Conservation (phyloP, 2,113 vertebrate species). For the Epinephelus moara region DNA sequence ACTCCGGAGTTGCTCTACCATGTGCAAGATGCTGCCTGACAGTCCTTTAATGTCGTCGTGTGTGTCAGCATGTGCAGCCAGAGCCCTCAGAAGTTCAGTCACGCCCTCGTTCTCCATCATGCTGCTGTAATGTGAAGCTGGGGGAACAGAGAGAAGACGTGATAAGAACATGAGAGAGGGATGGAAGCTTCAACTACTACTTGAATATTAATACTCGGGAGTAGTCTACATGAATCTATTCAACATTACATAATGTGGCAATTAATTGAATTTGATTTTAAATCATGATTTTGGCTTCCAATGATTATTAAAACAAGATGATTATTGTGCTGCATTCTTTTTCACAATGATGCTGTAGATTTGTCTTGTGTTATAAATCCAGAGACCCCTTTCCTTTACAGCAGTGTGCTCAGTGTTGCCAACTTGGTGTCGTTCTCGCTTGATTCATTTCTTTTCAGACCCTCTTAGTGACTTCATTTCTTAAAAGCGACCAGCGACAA, state of each 20-base stretch:
- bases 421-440: too few species aligned
- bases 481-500: too few species aligned
- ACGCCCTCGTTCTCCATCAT: constrained; percentile 93
- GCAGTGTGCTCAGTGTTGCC: too few species aligned
- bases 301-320: too few species aligned
- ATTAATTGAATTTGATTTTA: too few species aligned
- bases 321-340: too few species aligned
- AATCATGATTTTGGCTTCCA: too few species aligned
- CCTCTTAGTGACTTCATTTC: too few species aligned
- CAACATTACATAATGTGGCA: background rate
- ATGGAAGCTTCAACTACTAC: background rate
- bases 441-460: too few species aligned
- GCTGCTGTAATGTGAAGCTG: constrained; percentile 90
- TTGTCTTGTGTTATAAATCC: too few species aligned
- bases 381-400: too few species aligned
- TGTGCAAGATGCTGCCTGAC: constrained; percentile 87
- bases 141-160: constrained; percentile 14
- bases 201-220: background rate
- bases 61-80: constrained; percentile 88
- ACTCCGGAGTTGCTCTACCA: constrained; percentile 86
- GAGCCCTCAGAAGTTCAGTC: constrained; percentile 87
- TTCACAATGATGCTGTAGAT: too few species aligned
- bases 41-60: constrained; percentile 88
- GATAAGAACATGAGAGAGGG: constrained; percentile 5
- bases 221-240: background rate